Percentiles rank a stretch among this genome's conserved stretches.
These are phyloP conservation scores for Nasonia giraulti DNA, from an alignment of 1,140 invertebrate species.

Conservation along the genomic window DNA sequence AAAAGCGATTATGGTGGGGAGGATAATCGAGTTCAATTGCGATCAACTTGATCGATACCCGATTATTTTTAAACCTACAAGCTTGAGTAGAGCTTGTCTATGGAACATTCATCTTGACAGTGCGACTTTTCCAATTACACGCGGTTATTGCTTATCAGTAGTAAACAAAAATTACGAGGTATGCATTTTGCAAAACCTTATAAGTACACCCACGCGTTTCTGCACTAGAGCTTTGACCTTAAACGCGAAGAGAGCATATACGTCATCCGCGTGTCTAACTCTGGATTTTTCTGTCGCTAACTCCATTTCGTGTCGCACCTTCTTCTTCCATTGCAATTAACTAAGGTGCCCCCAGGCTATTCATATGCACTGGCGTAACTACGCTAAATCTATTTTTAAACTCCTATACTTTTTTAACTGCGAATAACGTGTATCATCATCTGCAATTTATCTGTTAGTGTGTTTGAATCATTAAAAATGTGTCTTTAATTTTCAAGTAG, in stretches of 20 bases:
- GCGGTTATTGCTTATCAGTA: no score
- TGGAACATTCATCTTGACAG: no score
- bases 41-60: no score
- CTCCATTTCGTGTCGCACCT: slow-evolving; percentile 17
- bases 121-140: no score
- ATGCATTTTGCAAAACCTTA: not conserved
- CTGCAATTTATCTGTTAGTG: no score
- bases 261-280: not conserved
- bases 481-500: not conserved
- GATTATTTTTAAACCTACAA: no score
- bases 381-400: slow-evolving; percentile 4
- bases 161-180: not conserved
- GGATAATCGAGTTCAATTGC: no score
- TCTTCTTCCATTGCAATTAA: slow-evolving; percentile 17
- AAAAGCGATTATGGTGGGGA: no score
- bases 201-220: not conserved
- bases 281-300: slow-evolving; percentile 20
- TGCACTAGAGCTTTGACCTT: slow-evolving; percentile 10
- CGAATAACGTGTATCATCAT: no score
- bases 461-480: no score
- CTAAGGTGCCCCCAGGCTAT: slow-evolving; percentile 2
- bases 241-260: slow-evolving; percentile 7
- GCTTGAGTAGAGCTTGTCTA: no score
- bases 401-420: no score
- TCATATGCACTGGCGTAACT: not conserved